Conservation (phyloP, 2,888 invertebrate species). For the Volucella inanis region DNA sequence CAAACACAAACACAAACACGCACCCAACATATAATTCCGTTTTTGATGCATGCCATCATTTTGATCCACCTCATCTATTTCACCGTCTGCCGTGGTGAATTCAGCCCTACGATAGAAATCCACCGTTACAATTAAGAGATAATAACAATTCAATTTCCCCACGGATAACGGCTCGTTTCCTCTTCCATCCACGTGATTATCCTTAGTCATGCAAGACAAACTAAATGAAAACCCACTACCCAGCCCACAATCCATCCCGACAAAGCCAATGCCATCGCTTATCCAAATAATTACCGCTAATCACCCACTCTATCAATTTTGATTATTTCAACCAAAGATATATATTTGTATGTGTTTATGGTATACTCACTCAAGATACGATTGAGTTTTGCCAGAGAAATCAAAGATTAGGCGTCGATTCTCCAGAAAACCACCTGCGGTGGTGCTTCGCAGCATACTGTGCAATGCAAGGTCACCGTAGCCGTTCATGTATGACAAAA, state of each 20-base stretch:
- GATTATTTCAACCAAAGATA: slow-evolving; percentile 2
- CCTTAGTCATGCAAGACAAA: slow-evolving; percentile 2
- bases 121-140: slow-evolving; percentile 66
- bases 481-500: slow-evolving; percentile 48
- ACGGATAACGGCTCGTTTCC: slow-evolving; percentile 47
- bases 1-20: slow-evolving; percentile 9
- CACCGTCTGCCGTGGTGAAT: slow-evolving; percentile 27
- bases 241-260: not conserved
- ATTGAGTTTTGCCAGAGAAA: slow-evolving; percentile 81
- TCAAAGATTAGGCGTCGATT: slow-evolving; percentile 82
- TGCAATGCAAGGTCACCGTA: slow-evolving; percentile 59
- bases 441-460: slow-evolving; percentile 76
- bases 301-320: not conserved
- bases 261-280: not conserved
- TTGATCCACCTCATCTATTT: not conserved
- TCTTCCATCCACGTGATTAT: slow-evolving; percentile 33
- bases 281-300: slow-evolving; percentile 51
- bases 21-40: slow-evolving; percentile 61
- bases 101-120: slow-evolving; percentile 44
- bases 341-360: slow-evolving; percentile 19
- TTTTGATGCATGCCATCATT: slow-evolving; percentile 67
- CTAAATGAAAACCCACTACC: slow-evolving; percentile 18
- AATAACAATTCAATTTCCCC: slow-evolving; percentile 67
- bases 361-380: slow-evolving; percentile 81
- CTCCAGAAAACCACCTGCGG: slow-evolving; percentile 80